A percentile compares a stretch with the other conserved stretches of the same genome.
These are phyloP conservation scores for Pycnonotus jocosus DNA, from an alignment of 2,113 vertebrate genomes.

Conservation along the genomic window DNA sequence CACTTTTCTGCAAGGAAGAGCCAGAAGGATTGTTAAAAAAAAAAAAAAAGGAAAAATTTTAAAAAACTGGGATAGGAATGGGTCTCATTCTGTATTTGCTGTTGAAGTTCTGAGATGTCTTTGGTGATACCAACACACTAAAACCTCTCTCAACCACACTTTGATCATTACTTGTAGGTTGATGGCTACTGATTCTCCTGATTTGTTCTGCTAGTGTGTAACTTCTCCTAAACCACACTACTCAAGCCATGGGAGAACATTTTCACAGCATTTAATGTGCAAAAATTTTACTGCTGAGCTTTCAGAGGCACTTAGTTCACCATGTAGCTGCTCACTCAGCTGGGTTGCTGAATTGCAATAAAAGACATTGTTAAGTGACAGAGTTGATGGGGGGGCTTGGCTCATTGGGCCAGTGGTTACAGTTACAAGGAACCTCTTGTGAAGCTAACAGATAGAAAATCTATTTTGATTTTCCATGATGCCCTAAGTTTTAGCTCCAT, in stretches of 20 bases:
- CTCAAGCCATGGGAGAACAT: background rate
- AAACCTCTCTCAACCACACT: background rate
- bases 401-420: background rate
- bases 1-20: conserved; percentile 74
- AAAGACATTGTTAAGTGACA: conserved; percentile 13
- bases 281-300: background rate
- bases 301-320: background rate
- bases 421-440: background rate
- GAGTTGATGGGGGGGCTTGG: background rate
- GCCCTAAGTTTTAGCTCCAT: background rate
- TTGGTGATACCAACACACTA: background rate
- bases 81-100: conserved; percentile 51
- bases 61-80: conserved; percentile 52
- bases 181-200: background rate
- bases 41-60: background rate
- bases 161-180: background rate
- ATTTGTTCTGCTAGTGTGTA: background rate
- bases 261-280: background rate
- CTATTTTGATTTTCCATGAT: background rate
- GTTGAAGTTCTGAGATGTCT: background rate
- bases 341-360: background rate
- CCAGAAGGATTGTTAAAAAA: conserved; percentile 72
- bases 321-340: background rate
- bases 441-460: conserved; percentile 5
- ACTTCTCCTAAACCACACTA: background rate